Evolutionary conservation across 1,140 invertebrate genomes (phyloP), one percentile per base, ranked within the genome.

Genomic region (Brachystomella parvula): DNA sequence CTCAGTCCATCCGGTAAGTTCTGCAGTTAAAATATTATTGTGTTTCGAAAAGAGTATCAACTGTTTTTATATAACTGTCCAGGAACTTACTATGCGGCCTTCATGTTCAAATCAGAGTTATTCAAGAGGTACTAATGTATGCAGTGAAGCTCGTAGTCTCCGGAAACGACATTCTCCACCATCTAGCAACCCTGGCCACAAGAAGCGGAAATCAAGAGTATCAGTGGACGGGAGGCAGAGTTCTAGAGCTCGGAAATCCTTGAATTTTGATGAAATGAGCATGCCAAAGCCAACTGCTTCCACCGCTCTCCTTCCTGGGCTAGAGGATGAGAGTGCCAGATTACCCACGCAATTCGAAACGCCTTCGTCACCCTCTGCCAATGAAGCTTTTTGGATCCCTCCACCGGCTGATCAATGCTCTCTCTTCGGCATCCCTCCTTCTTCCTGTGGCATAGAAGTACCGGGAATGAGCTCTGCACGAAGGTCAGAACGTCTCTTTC

Each of bases 201-300:
- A n/a, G n/a, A n/a, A n/a, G n/a, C n/a, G 28, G 6, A 28, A n/a
- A 56, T n/a, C 57, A n/a, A 9, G n/a, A 15, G 28, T 31, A 24
- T 59, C 60, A 17, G 9, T 39, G 17, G 60, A 39, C 35, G 33
- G 6, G 32, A 61, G 19, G n/a, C 60, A 6, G 26, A 24, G 17
- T 39, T 47, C 44, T 29, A 6, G 31, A 21, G 31, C 58, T n/a
- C 28, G 39, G 47, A 63, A 29, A 44, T 24, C 26, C 2, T 44
- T 63, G 3, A 63, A 47, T 26, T 47, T 63, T 63, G 61, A 63
- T 26, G 57, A 59, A 26, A 31, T 24, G 6, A 60, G 30, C 31
- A 15, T 24, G 39, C 17, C 60, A 19, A 26, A n/a, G 21, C 30
- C 3, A 61, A 24, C 15, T 26, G 2, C 35, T 33, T 47, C 9